Percentiles rank a stretch among this genome's conserved stretches.
phyloP scores from a whole-genome alignment of 1,140 invertebrate species.

The Rhynchophorus ferrugineus region DNA sequence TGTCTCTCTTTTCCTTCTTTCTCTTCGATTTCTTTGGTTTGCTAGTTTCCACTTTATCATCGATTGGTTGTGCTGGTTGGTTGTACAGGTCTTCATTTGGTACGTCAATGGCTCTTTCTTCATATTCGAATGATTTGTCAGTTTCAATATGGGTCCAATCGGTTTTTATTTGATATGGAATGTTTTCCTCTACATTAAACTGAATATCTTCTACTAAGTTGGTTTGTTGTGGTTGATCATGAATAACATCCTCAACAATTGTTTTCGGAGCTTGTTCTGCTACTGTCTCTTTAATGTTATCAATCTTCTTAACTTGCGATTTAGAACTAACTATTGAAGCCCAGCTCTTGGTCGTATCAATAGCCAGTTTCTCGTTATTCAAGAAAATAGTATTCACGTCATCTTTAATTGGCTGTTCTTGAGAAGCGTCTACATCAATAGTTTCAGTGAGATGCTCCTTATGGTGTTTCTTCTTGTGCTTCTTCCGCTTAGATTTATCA shows the following conservation, averaged over 20 bases:
- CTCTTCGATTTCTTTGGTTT: conserved; percentile 1
- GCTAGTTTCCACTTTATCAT: background rate
- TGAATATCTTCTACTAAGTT: no score
- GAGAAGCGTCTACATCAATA: background rate
- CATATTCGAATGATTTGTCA: no score
- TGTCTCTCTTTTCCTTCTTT: background rate
- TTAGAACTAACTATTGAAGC: background rate
- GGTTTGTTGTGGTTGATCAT: background rate
- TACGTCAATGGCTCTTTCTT: no score
- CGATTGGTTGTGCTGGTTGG: background rate
- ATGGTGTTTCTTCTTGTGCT: conserved; percentile 6
- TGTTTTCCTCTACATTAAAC: background rate
- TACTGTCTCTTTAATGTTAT: background rate
- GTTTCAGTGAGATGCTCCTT: background rate
- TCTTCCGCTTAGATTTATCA: conserved; percentile 8
- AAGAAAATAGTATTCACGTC: background rate
- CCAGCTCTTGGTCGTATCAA: background rate
- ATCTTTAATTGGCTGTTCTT: background rate
- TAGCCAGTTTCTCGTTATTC: background rate
- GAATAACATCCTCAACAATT: background rate
- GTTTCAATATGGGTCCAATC: background rate
- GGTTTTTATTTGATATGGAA: no score
- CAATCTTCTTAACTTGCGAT: background rate
- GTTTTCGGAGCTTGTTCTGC: background rate
- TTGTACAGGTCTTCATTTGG: no score